A percentile compares a stretch with the other conserved stretches of the same genome.
Evolutionary conservation across 2,888 invertebrate genomes (phyloP).

Genomic region (Heteropelma amictum): DNA sequence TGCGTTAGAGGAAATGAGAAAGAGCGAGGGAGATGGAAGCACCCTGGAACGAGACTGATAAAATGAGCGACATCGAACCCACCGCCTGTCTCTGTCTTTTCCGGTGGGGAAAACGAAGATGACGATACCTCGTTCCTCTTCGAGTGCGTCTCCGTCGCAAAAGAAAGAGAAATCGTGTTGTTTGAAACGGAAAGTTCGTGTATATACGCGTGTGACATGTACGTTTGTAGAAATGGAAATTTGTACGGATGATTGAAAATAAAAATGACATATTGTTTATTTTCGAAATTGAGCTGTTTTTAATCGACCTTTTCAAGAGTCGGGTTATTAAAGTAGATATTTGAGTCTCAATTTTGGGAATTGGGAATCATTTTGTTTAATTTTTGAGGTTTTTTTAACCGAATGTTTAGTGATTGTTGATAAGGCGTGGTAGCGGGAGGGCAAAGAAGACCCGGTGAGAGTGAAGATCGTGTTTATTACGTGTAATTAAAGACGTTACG

Average conservation of each 20-base stretch:
- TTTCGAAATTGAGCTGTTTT: no score
- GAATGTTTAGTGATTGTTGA: not conserved
- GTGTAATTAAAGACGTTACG: constrained; percentile 34
- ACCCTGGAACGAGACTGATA: constrained; percentile 43
- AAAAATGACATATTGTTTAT: no score
- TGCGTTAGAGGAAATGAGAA: not conserved
- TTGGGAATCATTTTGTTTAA: no score
- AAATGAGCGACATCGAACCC: constrained; percentile 45
- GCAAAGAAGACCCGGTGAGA: no score
- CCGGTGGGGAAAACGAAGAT: not conserved
- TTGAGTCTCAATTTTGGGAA: no score
- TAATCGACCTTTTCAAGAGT: no score
- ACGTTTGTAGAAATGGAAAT: no score
- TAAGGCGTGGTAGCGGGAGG: not conserved
- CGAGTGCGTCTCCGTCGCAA: constrained; percentile 2
- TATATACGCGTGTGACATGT: no score
- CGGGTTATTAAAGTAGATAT: no score
- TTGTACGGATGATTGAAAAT: no score
- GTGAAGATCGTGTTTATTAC: not conserved
- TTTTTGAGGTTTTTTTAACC: no score
- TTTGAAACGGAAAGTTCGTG: constrained; percentile 17
- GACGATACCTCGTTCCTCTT: constrained; percentile 33
- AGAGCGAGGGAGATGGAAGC: constrained; percentile 1
- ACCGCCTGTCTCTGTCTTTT: constrained; percentile 28
- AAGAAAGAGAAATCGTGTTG: constrained; percentile 8